Conservation (phyloP, 2,797 vertebrate species). For the Phalanger gymnotis region DNA sequence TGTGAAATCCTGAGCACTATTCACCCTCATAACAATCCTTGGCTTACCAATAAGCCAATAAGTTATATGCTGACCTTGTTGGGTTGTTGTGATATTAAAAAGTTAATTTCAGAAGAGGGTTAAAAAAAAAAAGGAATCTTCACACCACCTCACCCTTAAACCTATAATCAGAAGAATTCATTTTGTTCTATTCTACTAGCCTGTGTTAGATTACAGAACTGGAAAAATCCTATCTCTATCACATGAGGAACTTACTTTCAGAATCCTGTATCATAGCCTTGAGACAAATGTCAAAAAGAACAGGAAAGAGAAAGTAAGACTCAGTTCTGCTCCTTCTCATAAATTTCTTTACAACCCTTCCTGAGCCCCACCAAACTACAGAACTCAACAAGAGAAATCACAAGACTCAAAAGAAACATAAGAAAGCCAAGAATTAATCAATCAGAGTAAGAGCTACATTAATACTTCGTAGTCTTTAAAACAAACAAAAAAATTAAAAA, state of each 20-base stretch:
- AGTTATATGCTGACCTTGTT: neutral
- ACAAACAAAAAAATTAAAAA: slow-evolving; percentile 1
- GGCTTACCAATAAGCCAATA: neutral
- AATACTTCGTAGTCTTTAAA: neutral
- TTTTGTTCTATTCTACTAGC: slow-evolving; percentile 23
- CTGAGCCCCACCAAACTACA: neutral
- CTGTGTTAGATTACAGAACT: slow-evolving; percentile 23
- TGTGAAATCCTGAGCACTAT: slow-evolving; percentile 14
- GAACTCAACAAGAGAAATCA: slow-evolving; percentile 28
- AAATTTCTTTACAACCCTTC: slow-evolving; percentile 20
- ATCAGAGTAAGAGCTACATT: neutral
- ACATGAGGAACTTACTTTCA: neutral
- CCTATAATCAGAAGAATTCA: slow-evolving; percentile 1
- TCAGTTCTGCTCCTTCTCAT: neutral
- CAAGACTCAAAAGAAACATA: slow-evolving; percentile 22
- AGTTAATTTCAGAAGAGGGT: neutral
- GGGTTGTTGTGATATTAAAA: neutral
- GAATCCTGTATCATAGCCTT: neutral
- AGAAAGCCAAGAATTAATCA: neutral
- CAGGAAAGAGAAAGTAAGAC: neutral
- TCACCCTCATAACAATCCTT: neutral
- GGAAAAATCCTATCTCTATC: slow-evolving; percentile 7
- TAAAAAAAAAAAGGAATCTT: slow-evolving; percentile 18
- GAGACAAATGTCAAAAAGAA: neutral
- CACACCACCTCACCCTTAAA: slow-evolving; percentile 15